These are phyloP conservation scores for Melinaea menophilus DNA, from an alignment of 2,888 invertebrate genomes.

Conservation along the genomic window DNA sequence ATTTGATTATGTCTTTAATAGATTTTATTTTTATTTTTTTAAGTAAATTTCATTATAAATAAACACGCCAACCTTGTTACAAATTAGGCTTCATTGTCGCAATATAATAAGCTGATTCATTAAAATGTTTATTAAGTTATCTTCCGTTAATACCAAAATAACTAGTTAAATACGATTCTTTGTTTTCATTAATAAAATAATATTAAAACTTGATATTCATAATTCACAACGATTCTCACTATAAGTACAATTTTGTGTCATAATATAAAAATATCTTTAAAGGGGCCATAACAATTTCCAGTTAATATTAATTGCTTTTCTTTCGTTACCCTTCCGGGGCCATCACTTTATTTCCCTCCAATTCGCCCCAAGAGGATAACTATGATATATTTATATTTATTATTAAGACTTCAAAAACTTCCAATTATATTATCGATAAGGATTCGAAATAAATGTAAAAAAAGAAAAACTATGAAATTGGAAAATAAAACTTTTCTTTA, in stretches of 20 bases:
- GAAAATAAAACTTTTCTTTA: too few relatives aligned
- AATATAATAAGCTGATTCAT: too few relatives aligned
- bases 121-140: too few relatives aligned
- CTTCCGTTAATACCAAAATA: background rate
- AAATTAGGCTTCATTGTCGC: too few relatives aligned
- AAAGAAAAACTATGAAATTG: too few relatives aligned
- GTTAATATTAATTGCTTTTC: constrained; percentile 78
- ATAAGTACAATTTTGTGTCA: background rate
- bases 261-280: constrained; percentile 44
- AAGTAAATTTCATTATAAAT: background rate
- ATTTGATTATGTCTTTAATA: background rate
- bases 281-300: constrained; percentile 70
- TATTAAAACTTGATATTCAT: too few relatives aligned
- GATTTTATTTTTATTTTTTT: background rate
- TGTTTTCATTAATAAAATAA: too few relatives aligned
- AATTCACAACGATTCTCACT: too few relatives aligned
- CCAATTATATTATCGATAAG: constrained; percentile 31
- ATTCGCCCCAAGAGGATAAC: constrained; percentile 68
- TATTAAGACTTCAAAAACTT: constrained; percentile 64
- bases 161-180: background rate
- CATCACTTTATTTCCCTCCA: constrained; percentile 74
- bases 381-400: constrained; percentile 77
- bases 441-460: too few relatives aligned
- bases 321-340: constrained; percentile 70
- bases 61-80: too few relatives aligned